A percentile compares a stretch with the other conserved stretches of the same genome.
phyloP scores from a whole-genome alignment of 2,797 vertebrate species.

The Tadarida brasiliensis region DNA sequence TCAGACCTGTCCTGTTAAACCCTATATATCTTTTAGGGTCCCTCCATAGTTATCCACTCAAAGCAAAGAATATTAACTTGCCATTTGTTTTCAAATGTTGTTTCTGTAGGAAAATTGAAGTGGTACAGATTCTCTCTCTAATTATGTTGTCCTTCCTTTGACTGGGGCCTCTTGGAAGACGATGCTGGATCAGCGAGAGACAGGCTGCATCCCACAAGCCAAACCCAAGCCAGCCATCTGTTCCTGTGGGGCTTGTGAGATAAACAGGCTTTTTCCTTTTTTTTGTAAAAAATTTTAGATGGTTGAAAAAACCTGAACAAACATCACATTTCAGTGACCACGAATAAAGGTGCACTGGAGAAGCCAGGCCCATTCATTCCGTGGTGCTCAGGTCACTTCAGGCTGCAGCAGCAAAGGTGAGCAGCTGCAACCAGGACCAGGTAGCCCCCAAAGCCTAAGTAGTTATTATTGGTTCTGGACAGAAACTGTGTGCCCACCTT shows the following conservation, averaged over 20 bases:
- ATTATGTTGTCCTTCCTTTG: neutral
- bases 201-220: neutral
- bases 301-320: neutral
- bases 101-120: neutral
- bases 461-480: neutral
- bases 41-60: neutral
- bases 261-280: neutral
- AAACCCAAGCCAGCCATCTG: neutral
- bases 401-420: neutral
- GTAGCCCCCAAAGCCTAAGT: neutral
- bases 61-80: neutral
- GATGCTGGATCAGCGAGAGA: neutral
- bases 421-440: accelerated
- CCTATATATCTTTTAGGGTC: neutral
- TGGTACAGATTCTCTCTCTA: neutral
- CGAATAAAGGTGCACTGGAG: neutral
- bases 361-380: no score
- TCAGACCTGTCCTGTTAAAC: neutral
- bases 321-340: neutral
- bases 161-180: neutral
- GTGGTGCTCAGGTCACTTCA: neutral
- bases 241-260: neutral
- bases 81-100: neutral
- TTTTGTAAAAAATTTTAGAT: neutral
- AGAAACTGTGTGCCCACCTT: neutral